Percentiles rank a stretch among this genome's conserved stretches.
These are phyloP conservation scores for Tokudaia muenninki DNA, from an alignment of 2,797 vertebrate genomes.

Conservation along the genomic window DNA sequence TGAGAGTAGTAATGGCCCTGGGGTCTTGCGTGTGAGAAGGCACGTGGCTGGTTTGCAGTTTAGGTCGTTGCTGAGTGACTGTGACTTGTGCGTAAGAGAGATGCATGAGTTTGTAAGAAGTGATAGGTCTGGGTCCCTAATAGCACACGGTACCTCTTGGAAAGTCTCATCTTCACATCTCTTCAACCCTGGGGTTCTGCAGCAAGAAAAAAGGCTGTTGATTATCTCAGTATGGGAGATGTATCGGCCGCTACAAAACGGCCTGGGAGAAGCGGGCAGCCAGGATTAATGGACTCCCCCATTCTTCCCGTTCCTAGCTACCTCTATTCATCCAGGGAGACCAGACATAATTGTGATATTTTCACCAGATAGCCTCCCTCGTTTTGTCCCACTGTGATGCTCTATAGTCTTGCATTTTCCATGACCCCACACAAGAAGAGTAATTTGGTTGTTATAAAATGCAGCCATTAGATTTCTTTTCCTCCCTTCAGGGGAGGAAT, in stretches of 20 bases:
- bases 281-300: no score
- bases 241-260: no score
- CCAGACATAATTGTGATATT: neutral
- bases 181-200: neutral
- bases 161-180: neutral
- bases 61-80: neutral
- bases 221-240: neutral
- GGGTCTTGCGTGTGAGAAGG: neutral
- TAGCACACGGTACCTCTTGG: neutral
- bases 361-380: neutral
- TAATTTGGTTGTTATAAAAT: neutral
- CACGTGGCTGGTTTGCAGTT: neutral
- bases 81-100: neutral
- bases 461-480: neutral
- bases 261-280: neutral
- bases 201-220: neutral
- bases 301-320: neutral
- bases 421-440: neutral
- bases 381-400: neutral
- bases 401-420: neutral
- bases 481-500: neutral
- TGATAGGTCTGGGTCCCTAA: neutral
- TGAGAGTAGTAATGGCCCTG: neutral
- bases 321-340: neutral
- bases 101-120: neutral